Evolutionary conservation across 2,113 vertebrate genomes (phyloP).

Genomic region (Macquaria ambigua): DNA sequence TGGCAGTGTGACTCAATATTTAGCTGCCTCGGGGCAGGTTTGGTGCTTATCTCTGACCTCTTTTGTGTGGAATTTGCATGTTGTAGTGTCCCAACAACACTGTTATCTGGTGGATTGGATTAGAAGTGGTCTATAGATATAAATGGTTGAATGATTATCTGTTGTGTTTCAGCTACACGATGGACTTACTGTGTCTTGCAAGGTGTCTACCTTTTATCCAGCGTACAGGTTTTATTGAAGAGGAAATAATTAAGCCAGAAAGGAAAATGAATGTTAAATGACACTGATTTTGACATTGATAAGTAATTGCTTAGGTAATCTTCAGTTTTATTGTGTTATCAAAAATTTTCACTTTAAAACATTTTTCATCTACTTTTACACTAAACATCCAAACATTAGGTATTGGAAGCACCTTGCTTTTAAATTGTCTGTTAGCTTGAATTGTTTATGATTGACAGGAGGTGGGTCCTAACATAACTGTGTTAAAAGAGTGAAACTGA

Average conservation of each 20-base stretch:
- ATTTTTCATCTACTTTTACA: not conserved
- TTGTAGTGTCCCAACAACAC: slow-evolving; percentile 32
- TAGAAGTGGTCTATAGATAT: slow-evolving; percentile 24
- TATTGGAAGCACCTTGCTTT: not conserved
- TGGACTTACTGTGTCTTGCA: not conserved
- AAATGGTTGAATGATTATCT: slow-evolving; percentile 25
- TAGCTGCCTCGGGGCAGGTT: slow-evolving; percentile 33
- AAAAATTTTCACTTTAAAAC: not conserved
- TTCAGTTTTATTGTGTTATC: not conserved
- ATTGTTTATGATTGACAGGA: not conserved
- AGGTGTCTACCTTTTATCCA: not conserved
- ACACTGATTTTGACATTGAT: not conserved
- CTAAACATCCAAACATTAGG: too few relatives aligned
- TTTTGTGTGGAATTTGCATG: slow-evolving; percentile 56
- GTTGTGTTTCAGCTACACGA: not conserved
- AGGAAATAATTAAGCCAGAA: not conserved
- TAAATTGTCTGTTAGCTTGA: not conserved
- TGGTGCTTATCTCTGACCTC: slow-evolving; percentile 54
- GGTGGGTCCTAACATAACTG: not conserved
- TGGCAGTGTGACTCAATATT: slow-evolving; percentile 53
- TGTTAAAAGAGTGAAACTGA: not conserved
- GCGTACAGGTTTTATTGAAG: not conserved
- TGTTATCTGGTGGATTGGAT: slow-evolving; percentile 29
- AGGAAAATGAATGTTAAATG: not conserved
- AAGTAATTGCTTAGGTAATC: not conserved